phyloP scores from a whole-genome alignment of 2,113 vertebrate species.

The Nothocercus julius region DNA sequence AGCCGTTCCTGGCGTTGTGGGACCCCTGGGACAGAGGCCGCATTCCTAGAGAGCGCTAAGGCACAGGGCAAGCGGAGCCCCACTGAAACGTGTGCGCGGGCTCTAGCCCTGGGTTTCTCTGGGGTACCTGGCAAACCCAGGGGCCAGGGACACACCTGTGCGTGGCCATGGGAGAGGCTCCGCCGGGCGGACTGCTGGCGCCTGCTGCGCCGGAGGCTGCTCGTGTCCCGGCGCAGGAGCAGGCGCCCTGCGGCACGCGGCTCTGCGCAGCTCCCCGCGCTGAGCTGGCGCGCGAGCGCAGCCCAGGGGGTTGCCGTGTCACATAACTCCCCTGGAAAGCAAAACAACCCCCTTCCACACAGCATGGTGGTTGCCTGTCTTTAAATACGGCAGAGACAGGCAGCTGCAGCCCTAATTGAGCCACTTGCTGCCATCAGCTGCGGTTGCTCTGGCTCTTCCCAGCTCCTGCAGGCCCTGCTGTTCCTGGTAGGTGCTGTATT shows the following conservation, averaged over 20 bases:
- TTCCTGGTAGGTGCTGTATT: neutral
- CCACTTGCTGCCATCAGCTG: neutral
- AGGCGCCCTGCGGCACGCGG: no score
- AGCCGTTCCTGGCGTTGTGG: no score
- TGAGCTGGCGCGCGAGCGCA: no score
- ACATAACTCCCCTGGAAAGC: neutral
- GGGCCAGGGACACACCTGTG: no score
- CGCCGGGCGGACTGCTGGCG: no score
- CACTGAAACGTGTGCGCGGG: no score
- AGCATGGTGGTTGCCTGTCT: neutral
- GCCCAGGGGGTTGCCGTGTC: no score
- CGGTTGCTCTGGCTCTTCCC: neutral
- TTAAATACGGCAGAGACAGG: neutral
- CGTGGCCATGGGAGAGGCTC: no score
- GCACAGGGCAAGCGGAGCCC: no score
- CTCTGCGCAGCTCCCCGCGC: neutral
- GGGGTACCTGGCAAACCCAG: neutral
- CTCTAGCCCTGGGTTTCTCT: neutral
- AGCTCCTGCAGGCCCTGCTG: neutral
- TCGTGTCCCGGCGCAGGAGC: no score
- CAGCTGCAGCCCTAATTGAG: neutral
- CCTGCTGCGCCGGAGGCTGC: neutral
- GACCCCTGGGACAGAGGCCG: no score
- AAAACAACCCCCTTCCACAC: neutral
- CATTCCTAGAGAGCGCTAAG: neutral